These are phyloP conservation scores for Heliconius cydno DNA, from an alignment of 2,888 invertebrate species.

Conservation along the genomic window DNA sequence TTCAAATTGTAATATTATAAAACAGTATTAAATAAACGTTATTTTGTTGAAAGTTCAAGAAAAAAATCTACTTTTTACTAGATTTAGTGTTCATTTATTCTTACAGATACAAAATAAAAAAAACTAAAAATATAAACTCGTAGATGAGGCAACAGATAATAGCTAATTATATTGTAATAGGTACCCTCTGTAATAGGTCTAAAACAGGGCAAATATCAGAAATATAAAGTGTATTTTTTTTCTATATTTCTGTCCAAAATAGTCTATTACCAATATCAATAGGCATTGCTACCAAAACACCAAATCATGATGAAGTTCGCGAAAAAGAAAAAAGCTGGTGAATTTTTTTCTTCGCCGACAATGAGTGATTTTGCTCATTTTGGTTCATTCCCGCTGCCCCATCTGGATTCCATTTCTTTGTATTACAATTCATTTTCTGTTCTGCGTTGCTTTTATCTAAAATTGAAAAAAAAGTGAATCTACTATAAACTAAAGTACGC, in stretches of 20 bases:
- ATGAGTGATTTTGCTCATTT: constrained; percentile 46
- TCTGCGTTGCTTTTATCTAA: constrained; percentile 41
- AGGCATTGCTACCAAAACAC: constrained; percentile 25
- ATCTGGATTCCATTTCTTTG: constrained; percentile 45
- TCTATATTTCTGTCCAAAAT: background rate
- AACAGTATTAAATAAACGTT: background rate
- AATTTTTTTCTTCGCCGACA: constrained; percentile 37
- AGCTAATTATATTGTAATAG: too few species aligned
- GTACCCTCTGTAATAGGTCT: too few species aligned
- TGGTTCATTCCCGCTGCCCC: constrained; percentile 40
- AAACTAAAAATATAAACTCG: too few species aligned
- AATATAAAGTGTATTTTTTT: background rate
- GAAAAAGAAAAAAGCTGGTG: constrained; percentile 28
- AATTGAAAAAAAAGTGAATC: constrained; percentile 30
- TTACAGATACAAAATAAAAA: too few species aligned
- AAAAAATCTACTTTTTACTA: background rate
- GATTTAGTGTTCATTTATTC: too few species aligned
- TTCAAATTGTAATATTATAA: background rate
- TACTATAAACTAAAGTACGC: background rate
- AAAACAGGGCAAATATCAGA: background rate
- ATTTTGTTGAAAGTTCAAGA: background rate
- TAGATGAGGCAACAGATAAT: too few species aligned
- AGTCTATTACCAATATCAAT: constrained; percentile 11
- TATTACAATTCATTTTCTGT: constrained; percentile 45
- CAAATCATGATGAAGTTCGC: constrained; percentile 37